phyloP scores from a whole-genome alignment of 1,140 invertebrate species.

The Amyelois transitella region DNA sequence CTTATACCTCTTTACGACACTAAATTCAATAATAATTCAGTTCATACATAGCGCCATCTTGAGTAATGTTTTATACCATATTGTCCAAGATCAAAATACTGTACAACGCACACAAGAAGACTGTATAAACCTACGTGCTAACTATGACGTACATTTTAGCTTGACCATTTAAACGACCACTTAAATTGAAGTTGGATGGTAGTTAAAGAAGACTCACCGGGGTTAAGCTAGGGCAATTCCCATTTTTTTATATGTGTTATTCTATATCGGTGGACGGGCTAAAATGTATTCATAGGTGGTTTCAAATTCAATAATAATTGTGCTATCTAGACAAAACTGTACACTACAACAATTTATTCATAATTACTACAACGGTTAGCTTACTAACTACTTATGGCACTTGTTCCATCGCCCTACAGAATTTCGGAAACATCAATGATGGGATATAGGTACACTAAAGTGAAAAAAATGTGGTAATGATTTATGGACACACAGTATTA shows the following conservation, averaged over 20 bases:
- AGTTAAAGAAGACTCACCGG: no score
- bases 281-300: neutral
- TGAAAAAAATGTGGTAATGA: no score
- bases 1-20: constrained; percentile 45
- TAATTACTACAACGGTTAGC: neutral
- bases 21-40: constrained; percentile 17
- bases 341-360: neutral
- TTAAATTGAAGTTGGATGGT: no score
- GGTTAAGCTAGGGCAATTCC: no score
- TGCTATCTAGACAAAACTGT: neutral
- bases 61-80: constrained; percentile 5
- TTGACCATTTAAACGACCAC: no score
- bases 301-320: neutral
- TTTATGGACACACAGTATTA: no score
- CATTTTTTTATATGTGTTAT: no score
- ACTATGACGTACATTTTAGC: no score
- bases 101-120: neutral
- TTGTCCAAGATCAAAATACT: constrained; percentile 1
- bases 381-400: neutral
- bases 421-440: neutral
- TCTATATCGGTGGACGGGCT: no score
- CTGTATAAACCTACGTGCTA: no score
- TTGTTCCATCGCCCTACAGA: neutral
- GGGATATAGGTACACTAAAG: no score
- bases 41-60: constrained; percentile 5